A percentile compares a stretch with the other conserved stretches of the same genome.
phyloP scores from a whole-genome alignment of 2,797 vertebrate genomes.

The Gymnodraco acuticeps region DNA sequence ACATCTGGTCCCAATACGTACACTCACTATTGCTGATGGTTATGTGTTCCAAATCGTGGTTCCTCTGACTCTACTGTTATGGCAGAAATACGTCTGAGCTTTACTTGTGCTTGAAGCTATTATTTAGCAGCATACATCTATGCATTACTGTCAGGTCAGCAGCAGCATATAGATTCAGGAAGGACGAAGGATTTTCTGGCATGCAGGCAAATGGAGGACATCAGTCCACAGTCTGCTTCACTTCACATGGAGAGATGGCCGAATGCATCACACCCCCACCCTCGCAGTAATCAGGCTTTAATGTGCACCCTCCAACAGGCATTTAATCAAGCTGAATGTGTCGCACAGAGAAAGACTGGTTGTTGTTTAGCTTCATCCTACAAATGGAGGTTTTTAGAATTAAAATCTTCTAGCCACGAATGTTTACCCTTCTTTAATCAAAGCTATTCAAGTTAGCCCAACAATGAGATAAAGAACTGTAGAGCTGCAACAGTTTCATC shows the following conservation, averaged over 20 bases:
- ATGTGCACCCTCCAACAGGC: constrained; percentile 57
- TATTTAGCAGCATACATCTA: constrained; percentile 30
- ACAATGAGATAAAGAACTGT: not conserved
- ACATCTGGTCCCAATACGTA: not conserved
- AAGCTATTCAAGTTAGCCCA: not conserved
- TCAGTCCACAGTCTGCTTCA: constrained; percentile 62
- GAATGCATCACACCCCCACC: constrained; percentile 58
- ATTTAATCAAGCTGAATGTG: constrained; percentile 66
- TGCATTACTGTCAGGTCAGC: constrained; percentile 38
- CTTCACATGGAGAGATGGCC: constrained; percentile 49
- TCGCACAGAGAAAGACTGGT: constrained; percentile 32
- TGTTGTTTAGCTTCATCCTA: constrained; percentile 17
- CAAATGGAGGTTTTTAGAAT: constrained; percentile 10
- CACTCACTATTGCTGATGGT: not conserved
- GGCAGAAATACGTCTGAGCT: constrained; percentile 6
- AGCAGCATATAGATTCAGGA: constrained; percentile 27
- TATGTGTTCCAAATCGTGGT: not conserved
- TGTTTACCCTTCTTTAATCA: not conserved
- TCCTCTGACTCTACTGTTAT: not conserved
- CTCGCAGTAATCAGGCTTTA: constrained; percentile 57
- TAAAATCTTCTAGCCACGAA: constrained; percentile 1
- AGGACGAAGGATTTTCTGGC: constrained; percentile 34
- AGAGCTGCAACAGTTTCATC: not conserved
- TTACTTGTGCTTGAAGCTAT: constrained; percentile 32
- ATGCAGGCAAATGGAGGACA: constrained; percentile 61